Evolutionary conservation across 2,797 vertebrate species (phyloP).

Genomic region (Manis crassicaudata): DNA sequence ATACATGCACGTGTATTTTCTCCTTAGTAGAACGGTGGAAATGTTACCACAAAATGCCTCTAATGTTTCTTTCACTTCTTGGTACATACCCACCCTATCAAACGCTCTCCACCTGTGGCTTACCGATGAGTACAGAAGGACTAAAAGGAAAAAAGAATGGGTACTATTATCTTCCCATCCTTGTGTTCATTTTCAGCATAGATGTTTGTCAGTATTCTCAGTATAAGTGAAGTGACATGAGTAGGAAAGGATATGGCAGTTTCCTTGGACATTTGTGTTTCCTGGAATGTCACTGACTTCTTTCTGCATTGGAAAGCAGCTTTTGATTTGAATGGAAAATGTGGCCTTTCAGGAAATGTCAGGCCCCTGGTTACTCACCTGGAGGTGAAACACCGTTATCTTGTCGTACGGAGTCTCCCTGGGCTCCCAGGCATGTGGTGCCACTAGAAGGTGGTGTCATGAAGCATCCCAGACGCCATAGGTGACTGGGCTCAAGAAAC

Average conservation of each 20-base stretch:
- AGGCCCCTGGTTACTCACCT: not conserved
- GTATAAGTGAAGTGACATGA: not conserved
- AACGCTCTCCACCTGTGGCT: not conserved
- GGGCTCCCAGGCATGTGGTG: rapidly evolving
- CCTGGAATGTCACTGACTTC: not conserved
- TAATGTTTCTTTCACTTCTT: not conserved
- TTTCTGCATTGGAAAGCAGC: not conserved
- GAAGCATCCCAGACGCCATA: rapidly evolving
- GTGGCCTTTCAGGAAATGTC: not conserved
- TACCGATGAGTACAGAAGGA: not conserved
- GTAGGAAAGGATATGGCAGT: not conserved
- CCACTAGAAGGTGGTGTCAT: not conserved
- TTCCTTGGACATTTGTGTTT: not conserved
- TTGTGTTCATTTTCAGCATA: not conserved
- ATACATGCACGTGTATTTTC: not conserved
- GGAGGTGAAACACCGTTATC: not conserved
- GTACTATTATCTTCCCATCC: too few species aligned
- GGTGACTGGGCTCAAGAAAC: rapidly evolving
- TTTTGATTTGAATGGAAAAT: not conserved
- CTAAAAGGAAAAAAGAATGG: too few species aligned
- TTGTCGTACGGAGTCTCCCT: not conserved
- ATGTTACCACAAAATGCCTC: not conserved
- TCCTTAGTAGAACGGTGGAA: not conserved
- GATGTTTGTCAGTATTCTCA: not conserved
- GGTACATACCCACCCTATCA: not conserved